phyloP scores from a whole-genome alignment of 2,113 vertebrate species.

The Benitochromis conjunctus region DNA sequence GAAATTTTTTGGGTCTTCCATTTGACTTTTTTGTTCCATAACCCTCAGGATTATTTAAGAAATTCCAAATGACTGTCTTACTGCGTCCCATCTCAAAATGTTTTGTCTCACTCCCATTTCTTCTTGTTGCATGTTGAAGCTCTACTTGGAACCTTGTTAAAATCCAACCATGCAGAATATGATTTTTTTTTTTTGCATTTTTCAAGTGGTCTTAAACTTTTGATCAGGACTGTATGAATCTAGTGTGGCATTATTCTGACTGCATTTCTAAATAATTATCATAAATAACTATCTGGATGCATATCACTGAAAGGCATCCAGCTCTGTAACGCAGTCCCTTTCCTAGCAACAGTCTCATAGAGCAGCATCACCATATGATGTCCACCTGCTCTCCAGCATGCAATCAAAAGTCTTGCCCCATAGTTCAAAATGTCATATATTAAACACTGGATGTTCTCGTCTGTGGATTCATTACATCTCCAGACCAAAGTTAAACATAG shows the following conservation, averaged over 20 bases:
- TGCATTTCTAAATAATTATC: background rate
- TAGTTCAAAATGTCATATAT: background rate
- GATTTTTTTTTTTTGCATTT: background rate
- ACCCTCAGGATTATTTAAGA: background rate
- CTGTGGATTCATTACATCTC: slow-evolving; percentile 3
- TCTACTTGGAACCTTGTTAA: too few species aligned
- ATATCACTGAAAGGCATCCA: background rate
- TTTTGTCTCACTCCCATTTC: too few species aligned
- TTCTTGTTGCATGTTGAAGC: too few species aligned
- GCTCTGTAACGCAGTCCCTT: background rate
- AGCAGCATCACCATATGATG: background rate
- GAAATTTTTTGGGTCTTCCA: background rate
- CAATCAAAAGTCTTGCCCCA: background rate
- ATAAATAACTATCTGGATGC: background rate
- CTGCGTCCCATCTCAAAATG: background rate
- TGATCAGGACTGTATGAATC: background rate
- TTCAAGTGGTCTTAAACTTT: background rate
- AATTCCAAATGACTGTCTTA: background rate
- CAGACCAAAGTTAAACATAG: slow-evolving; percentile 19
- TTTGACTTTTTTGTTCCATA: background rate
- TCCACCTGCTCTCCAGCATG: background rate
- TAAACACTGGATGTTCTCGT: background rate
- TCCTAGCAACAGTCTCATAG: background rate
- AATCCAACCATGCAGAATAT: too few species aligned
- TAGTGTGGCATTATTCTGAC: background rate